Conservation (phyloP, 2,888 invertebrate species). For the Deroplatys truncata region DNA sequence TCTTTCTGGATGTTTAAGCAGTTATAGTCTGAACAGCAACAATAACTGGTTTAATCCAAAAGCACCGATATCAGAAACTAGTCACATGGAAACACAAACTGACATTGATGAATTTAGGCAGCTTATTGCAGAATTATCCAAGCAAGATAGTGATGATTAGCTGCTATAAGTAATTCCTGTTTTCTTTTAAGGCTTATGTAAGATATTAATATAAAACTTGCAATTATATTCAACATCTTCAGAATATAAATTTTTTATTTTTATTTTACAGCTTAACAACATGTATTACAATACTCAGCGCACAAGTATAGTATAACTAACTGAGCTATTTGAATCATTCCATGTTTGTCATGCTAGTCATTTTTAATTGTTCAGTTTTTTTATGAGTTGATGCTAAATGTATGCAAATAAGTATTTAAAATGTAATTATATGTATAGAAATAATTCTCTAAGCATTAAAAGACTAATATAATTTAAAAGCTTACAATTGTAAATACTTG, state of each 20-base stretch:
- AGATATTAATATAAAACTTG: not conserved
- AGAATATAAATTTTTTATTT: not conserved
- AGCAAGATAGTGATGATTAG: slow-evolving; percentile 23
- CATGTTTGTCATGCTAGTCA: not conserved
- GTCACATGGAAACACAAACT: slow-evolving; percentile 30
- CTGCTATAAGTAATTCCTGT: slow-evolving; percentile 11
- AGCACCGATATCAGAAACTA: slow-evolving; percentile 20
- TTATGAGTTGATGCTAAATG: not conserved
- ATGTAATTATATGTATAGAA: not conserved
- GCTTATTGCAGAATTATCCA: slow-evolving; percentile 27
- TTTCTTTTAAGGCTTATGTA: not conserved
- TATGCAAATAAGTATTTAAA: not conserved
- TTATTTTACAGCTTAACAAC: not conserved
- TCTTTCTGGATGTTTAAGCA: slow-evolving; percentile 9
- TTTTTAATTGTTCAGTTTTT: not conserved
- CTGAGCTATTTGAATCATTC: not conserved
- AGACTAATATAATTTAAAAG: not conserved
- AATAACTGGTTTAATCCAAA: not conserved
- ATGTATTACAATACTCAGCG: not conserved
- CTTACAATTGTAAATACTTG: not conserved
- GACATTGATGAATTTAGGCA: slow-evolving; percentile 25
- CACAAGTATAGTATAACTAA: not conserved
- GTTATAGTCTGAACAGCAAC: not conserved
- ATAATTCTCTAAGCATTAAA: not conserved
- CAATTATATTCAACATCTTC: not conserved